Conservation (phyloP, 2,113 vertebrate genomes). For the Centropus bengalensis region DNA sequence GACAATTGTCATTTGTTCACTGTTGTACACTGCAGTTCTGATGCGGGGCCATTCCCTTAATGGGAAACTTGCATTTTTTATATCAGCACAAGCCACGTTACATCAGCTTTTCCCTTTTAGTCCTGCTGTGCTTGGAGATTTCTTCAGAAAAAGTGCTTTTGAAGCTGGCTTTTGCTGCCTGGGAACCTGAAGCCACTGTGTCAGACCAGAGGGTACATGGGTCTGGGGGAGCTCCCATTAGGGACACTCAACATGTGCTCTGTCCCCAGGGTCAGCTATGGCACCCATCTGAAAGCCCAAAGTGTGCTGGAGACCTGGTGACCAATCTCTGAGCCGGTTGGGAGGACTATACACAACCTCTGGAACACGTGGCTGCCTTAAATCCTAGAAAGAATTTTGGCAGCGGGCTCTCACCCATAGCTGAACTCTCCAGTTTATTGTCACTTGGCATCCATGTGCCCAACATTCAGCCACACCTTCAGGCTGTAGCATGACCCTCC, state of each 20-base stretch:
- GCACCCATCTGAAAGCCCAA: background rate
- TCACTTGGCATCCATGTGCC: background rate
- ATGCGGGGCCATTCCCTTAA: background rate
- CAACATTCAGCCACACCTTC: background rate
- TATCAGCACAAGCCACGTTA: background rate
- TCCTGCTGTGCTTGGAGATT: background rate
- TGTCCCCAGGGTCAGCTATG: rapidly evolving
- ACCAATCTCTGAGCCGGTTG: rapidly evolving
- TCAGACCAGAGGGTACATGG: background rate
- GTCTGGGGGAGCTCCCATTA: background rate
- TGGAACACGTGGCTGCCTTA: background rate
- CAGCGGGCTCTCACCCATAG: background rate
- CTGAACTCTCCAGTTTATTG: background rate
- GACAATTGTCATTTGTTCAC: background rate
- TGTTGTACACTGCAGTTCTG: background rate
- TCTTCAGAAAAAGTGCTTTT: background rate
- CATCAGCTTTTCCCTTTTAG: background rate
- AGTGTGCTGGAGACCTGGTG: background rate
- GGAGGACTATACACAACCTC: background rate
- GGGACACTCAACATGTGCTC: rapidly evolving
- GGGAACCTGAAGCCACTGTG: rapidly evolving
- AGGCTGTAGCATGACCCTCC: background rate
- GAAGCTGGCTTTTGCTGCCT: background rate
- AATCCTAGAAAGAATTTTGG: background rate
- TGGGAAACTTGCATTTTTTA: background rate